phyloP scores from a whole-genome alignment of 2,888 invertebrate genomes.

The Thymelicus sylvestris region DNA sequence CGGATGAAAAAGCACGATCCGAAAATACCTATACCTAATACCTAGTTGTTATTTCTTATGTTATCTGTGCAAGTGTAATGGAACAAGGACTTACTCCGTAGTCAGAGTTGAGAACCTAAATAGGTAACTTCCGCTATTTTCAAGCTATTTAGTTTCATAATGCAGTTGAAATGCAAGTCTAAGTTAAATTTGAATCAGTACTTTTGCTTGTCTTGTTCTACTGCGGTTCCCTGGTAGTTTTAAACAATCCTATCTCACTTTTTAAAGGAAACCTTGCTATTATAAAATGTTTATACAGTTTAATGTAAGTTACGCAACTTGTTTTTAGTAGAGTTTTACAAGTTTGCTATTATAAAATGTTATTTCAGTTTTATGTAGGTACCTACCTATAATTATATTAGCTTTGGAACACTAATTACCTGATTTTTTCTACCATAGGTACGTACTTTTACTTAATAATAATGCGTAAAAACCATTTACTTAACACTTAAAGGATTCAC shows the following conservation, averaged over 20 bases:
- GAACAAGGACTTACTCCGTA: conserved; percentile 4
- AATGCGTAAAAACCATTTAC: no score
- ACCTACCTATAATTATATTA: no score
- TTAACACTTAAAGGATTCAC: no score
- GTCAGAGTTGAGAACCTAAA: conserved; percentile 32
- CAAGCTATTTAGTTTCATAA: conserved; percentile 36
- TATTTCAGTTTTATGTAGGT: no score
- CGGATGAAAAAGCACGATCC: no score
- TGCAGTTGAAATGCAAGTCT: conserved; percentile 29
- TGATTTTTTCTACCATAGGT: no score
- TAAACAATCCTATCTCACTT: conserved; percentile 4
- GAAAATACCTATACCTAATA: no score
- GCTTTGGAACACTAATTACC: no score
- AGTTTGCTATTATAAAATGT: no score
- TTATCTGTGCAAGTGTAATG: background rate
- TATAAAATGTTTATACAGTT: background rate
- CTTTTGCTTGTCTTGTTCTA: conserved; percentile 33
- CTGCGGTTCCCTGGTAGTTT: conserved; percentile 27
- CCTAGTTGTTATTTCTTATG: no score
- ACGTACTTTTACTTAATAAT: no score
- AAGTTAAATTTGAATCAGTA: conserved; percentile 34
- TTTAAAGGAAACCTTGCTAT: background rate
- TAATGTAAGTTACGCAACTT: background rate
- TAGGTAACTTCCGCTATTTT: conserved; percentile 33
- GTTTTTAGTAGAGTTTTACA: background rate